These are phyloP conservation scores for Halcyon malimbica DNA, from an alignment of 2,113 vertebrate species.

Conservation along the genomic window DNA sequence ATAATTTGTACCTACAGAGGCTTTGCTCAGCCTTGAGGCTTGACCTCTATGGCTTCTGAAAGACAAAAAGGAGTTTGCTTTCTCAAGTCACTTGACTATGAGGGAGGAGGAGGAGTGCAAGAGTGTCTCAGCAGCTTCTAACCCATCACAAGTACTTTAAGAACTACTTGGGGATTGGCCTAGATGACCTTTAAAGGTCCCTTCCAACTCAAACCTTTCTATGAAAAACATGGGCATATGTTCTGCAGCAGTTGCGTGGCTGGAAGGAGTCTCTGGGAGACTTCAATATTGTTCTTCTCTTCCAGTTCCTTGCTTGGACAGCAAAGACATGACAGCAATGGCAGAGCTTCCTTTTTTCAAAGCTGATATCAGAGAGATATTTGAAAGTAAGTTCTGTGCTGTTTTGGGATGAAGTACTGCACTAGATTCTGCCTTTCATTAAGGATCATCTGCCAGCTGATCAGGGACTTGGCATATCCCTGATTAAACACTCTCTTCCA, in stretches of 20 bases:
- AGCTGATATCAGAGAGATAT: neutral
- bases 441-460: neutral
- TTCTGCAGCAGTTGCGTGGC: neutral
- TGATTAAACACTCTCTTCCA: neutral
- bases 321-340: neutral
- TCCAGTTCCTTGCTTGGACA: neutral
- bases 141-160: neutral
- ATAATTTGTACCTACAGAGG: neutral
- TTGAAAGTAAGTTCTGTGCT: constrained; percentile 11
- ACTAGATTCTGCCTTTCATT: neutral
- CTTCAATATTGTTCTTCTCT: neutral
- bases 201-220: neutral
- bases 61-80: neutral
- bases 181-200: neutral
- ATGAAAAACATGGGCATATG: fast-evolving
- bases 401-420: neutral
- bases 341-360: constrained; percentile 24
- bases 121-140: neutral
- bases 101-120: neutral
- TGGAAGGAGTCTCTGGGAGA: neutral
- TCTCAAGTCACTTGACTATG: neutral
- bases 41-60: neutral
- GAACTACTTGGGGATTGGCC: too few relatives aligned
- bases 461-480: neutral
- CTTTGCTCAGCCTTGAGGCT: neutral